Base-by-base conservation (phyloP, 1,140 invertebrate genomes). In the Condylostylus longicornis region DNA sequence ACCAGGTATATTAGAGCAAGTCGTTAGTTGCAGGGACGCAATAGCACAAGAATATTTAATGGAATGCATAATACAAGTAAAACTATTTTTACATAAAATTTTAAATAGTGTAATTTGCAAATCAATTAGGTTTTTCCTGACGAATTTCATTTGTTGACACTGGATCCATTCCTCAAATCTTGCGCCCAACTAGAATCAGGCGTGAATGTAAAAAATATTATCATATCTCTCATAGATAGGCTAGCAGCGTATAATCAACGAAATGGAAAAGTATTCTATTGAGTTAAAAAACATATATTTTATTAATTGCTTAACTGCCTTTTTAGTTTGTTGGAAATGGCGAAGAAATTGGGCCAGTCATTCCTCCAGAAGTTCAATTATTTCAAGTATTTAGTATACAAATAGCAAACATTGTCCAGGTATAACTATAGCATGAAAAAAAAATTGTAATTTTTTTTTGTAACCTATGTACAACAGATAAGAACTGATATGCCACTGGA, bases 51-150 rank as follows among this genome's bases (percentile, higher is more conserved):
- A 99, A 67, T 99, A 99, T 67, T 70, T 99, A 6, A 98, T 98
- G 93, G 95, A 99, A 62, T 98, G 95, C 62, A 91, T 99, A 38
- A 98, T 98, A 64, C 95, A 99, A 73, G n/a, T n/a, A n/a, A n/a
- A n/a, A n/a, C n/a, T n/a, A n/a, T n/a, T n/a, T n/a, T n/a, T 14
- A 21, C 8, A n/a, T 21, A 31, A 13, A 10, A 14, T 37, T 14
- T 12, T 9, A 9, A 29, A 15, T 29, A 10, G 10, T 29, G 13
- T 21, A 17, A 22, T 19, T 21, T 52, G 12, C 50, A 85, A 37
- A 80, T n/a, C n/a, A n/a, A n/a, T n/a, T n/a, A n/a, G n/a, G 88
- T 97, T 12, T 99, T 99, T 61, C 94, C 95, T 2, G 96, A 99
- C 61, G 95, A 99, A 61, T 98, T 97, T 58, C 96, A 99, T 65